A percentile compares a stretch with the other conserved stretches of the same genome.
Conservation (phyloP, 2,888 invertebrate species). For the Cataglyphis rosenhaueri region DNA sequence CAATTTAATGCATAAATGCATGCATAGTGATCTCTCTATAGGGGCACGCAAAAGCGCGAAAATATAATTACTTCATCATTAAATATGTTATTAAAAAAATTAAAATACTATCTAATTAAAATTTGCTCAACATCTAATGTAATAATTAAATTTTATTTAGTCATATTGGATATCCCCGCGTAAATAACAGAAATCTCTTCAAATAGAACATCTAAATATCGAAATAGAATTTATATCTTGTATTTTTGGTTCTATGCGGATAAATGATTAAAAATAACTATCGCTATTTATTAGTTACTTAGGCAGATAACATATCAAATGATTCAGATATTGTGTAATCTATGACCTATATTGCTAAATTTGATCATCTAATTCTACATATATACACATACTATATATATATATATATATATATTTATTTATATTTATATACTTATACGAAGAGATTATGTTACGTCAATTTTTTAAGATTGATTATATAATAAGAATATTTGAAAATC, state of each 20-base stretch:
- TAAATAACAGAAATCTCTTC: neutral
- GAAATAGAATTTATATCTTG: neutral
- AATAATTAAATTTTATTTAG: neutral
- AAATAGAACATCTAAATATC: neutral
- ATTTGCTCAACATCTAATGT: neutral
- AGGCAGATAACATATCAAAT: neutral
- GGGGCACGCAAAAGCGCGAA: conserved; percentile 1
- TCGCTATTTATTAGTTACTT: neutral
- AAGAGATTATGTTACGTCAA: neutral
- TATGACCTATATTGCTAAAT: neutral
- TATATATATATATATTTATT: neutral
- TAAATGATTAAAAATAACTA: neutral
- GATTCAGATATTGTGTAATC: neutral
- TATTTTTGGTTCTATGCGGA: neutral
- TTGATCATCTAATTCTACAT: neutral
- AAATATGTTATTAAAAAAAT: neutral
- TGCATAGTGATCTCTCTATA: neutral
- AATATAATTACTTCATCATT: neutral
- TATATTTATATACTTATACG: neutral
- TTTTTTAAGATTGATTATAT: neutral
- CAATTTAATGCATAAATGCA: conserved; percentile 10
- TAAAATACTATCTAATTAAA: neutral
- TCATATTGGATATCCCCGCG: neutral
- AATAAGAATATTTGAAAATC: neutral
- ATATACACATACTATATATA: too few species aligned